These are phyloP conservation scores for Noctua janthe DNA, from an alignment of 2,888 invertebrate genomes.

Conservation along the genomic window DNA sequence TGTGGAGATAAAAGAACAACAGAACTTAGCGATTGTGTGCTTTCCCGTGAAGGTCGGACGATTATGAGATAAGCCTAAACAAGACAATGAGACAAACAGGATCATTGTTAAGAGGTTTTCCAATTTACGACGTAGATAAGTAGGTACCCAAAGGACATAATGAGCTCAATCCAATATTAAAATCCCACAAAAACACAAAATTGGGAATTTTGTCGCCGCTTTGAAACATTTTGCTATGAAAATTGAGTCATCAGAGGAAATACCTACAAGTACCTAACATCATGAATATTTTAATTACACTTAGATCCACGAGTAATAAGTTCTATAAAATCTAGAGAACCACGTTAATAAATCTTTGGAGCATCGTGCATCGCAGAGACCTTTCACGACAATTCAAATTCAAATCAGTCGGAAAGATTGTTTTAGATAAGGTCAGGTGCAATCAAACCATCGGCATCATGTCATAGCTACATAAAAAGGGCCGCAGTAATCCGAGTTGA, in stretches of 20 bases:
- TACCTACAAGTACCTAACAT: slow-evolving; percentile 1
- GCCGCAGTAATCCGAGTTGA: slow-evolving; percentile 7
- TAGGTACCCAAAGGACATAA: neutral
- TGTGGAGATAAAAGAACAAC: slow-evolving; percentile 19
- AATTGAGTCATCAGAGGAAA: slow-evolving; percentile 2
- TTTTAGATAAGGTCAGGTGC: slow-evolving; percentile 23
- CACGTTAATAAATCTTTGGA: slow-evolving; percentile 11
- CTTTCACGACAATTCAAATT: slow-evolving; percentile 36
- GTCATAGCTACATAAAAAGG: slow-evolving; percentile 29
- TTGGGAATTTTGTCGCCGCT: neutral
- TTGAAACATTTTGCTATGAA: slow-evolving; percentile 10
- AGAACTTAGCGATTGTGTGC: slow-evolving; percentile 23
- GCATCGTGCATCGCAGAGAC: slow-evolving; percentile 1
- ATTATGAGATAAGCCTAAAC: slow-evolving; percentile 14
- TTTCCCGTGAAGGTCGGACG: slow-evolving; percentile 18
- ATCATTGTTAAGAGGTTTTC: slow-evolving; percentile 15
- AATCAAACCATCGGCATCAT: slow-evolving; percentile 22
- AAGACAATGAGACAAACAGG: slow-evolving; percentile 24
- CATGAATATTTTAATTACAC: slow-evolving; percentile 3
- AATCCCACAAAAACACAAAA: slow-evolving; percentile 1
- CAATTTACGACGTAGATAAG: slow-evolving; percentile 20
- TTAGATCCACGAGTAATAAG: slow-evolving; percentile 11
- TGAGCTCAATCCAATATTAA: neutral
- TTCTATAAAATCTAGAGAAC: slow-evolving; percentile 8
- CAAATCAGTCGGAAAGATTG: slow-evolving; percentile 31